A percentile compares a stretch with the other conserved stretches of the same genome.
Conservation (phyloP, 2,888 invertebrate genomes). For the Campoplex capitator region DNA sequence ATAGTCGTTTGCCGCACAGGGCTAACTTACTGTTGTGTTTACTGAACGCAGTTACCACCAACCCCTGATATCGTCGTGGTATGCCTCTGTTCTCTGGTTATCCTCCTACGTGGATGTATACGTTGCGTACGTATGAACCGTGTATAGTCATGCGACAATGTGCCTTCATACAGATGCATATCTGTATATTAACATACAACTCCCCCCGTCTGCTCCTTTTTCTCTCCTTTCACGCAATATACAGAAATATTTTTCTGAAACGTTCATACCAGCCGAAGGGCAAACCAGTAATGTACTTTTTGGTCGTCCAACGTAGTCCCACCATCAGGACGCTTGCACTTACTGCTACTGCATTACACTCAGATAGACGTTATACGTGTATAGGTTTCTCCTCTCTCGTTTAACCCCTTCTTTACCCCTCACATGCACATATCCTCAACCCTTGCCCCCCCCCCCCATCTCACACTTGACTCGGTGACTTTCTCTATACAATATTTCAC, state of each 20-base stretch:
- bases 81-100: slow-evolving; percentile 42
- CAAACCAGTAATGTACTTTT: slow-evolving; percentile 63
- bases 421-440: not conserved
- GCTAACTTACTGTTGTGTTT: slow-evolving; percentile 83
- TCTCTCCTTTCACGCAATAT: slow-evolving; percentile 9
- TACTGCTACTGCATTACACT: not conserved
- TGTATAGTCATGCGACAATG: slow-evolving; percentile 5
- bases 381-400: slow-evolving; percentile 21
- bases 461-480: slow-evolving; percentile 50
- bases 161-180: slow-evolving; percentile 1
- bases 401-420: slow-evolving; percentile 7
- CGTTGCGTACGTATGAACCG: not conserved
- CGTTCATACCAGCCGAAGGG: slow-evolving; percentile 44
- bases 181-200: not conserved
- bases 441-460: not conserved
- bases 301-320: slow-evolving; percentile 41
- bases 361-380: not conserved
- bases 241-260: slow-evolving; percentile 28
- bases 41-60: slow-evolving; percentile 81
- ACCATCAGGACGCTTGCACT: not conserved
- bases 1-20: slow-evolving; percentile 79
- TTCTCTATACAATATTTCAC: slow-evolving; percentile 59
- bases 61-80: slow-evolving; percentile 55
- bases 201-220: not conserved
- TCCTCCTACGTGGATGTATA: slow-evolving; percentile 1